Evolutionary conservation across 2,888 invertebrate species (phyloP).

Genomic region (Sialis lutaria): DNA sequence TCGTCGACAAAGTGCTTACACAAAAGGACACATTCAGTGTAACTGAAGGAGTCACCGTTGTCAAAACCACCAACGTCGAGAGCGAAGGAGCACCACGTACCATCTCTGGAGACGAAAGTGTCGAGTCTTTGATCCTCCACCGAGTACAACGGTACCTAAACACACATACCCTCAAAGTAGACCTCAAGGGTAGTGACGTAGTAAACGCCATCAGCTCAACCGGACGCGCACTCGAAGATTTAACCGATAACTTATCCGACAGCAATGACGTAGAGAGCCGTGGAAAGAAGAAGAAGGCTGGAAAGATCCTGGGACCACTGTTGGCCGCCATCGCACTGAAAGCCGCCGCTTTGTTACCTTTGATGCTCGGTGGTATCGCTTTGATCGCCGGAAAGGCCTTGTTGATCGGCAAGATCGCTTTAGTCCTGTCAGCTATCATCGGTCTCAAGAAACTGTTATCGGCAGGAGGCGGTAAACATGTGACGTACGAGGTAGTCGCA

Average conservation of each 20-base stretch:
- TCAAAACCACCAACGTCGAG: conserved; percentile 51
- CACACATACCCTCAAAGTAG: conserved; percentile 66
- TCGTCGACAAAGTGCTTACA: conserved; percentile 69
- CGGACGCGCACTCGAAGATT: conserved; percentile 63
- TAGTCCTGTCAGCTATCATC: conserved; percentile 67
- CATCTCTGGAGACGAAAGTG: conserved; percentile 41
- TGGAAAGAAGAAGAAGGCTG: conserved; percentile 66
- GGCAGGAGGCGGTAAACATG: conserved; percentile 53
- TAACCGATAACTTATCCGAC: conserved; percentile 43
- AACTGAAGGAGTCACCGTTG: conserved; percentile 69
- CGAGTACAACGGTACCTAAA: conserved; percentile 61
- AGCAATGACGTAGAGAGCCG: conserved; percentile 41
- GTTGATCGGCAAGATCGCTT: conserved; percentile 67
- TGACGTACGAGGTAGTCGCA: conserved; percentile 73
- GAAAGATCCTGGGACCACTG: conserved; percentile 60
- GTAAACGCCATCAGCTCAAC: conserved; percentile 63
- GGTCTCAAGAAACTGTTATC: conserved; percentile 68
- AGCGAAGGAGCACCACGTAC: conserved; percentile 62
- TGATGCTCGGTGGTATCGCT: conserved; percentile 66
- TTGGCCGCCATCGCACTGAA: conserved; percentile 60
- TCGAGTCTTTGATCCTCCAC: conserved; percentile 44
- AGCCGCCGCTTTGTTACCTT: conserved; percentile 58
- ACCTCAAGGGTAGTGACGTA: conserved; percentile 70
- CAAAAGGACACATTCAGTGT: conserved; percentile 65
- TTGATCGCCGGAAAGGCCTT: conserved; percentile 74